phyloP scores from a whole-genome alignment of 2,888 invertebrate species.

The Drosophila testacea region DNA sequence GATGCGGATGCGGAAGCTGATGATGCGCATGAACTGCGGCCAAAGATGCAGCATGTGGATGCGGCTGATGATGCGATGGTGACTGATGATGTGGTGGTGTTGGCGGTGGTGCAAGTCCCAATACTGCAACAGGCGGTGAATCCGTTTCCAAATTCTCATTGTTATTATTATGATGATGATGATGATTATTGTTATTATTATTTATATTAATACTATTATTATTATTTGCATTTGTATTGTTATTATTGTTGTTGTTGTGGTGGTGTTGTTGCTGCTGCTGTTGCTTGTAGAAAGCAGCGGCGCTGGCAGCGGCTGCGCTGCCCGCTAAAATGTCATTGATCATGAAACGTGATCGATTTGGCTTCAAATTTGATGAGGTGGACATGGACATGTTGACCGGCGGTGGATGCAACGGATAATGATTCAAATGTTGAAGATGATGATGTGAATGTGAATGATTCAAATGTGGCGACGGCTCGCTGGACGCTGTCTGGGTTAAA shows the following conservation, averaged over 20 bases:
- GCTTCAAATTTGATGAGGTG: conserved; percentile 79
- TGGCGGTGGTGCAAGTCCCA: conserved; percentile 51
- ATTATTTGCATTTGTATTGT: conserved; percentile 39
- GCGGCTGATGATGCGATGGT: conserved; percentile 18
- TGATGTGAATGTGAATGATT: neutral
- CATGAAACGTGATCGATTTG: conserved; percentile 83
- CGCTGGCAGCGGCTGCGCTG: conserved; percentile 82
- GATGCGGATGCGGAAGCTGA: conserved; percentile 44
- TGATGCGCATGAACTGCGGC: conserved; percentile 49
- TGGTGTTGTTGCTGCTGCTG: conserved; percentile 49
- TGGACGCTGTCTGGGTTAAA: conserved; percentile 73
- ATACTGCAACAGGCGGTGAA: conserved; percentile 23
- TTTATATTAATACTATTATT: conserved; percentile 47
- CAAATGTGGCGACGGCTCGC: conserved; percentile 59
- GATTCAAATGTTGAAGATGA: conserved; percentile 34
- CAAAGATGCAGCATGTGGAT: conserved; percentile 45
- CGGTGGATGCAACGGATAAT: conserved; percentile 54
- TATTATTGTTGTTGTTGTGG: conserved; percentile 54
- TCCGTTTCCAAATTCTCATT: conserved; percentile 49
- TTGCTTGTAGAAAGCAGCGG: conserved; percentile 81
- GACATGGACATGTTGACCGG: conserved; percentile 68
- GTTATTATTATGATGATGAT: conserved; percentile 29
- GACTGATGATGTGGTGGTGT: conserved; percentile 24
- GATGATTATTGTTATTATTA: conserved; percentile 24
- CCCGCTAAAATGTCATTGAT: conserved; percentile 83